Conservation (phyloP, 2,888 invertebrate species). For the Rambutsinella grinnellia region DNA sequence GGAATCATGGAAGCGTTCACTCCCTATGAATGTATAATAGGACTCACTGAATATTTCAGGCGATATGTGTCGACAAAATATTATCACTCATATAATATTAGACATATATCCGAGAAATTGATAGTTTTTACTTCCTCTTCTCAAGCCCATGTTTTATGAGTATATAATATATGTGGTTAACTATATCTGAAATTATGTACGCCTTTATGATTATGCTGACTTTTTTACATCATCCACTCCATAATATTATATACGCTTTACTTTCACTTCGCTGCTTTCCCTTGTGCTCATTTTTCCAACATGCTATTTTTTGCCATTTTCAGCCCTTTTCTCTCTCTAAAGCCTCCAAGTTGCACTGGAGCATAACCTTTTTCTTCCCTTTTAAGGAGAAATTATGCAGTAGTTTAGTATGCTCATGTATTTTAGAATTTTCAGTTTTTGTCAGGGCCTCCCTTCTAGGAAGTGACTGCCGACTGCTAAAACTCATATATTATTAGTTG, state of each 20-base stretch:
- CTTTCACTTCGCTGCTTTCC: constrained; percentile 34
- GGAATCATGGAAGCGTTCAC: not conserved
- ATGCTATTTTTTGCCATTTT: constrained; percentile 6
- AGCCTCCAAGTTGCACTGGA: too few relatives aligned
- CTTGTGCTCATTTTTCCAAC: constrained; percentile 6
- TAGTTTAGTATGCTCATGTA: not conserved
- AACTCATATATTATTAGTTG: constrained; percentile 9
- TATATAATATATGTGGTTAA: not conserved
- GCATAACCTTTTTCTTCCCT: not conserved
- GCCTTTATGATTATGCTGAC: not conserved
- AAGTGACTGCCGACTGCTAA: not conserved
- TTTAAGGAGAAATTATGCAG: too few relatives aligned
- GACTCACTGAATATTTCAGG: not conserved
- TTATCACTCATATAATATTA: too few relatives aligned
- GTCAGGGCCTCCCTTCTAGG: not conserved
- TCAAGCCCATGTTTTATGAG: too few relatives aligned
- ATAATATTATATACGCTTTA: constrained; percentile 3
- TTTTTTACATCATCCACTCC: not conserved
- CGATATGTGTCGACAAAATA: too few relatives aligned
- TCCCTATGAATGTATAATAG: not conserved
- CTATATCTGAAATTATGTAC: not conserved
- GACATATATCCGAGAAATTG: too few relatives aligned
- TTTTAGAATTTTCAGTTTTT: not conserved
- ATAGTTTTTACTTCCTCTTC: too few relatives aligned
- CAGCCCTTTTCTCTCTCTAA: constrained; percentile 15